phyloP scores from a whole-genome alignment of 53 echinoderm and acorn worm genomes.

The Stichopus horrens region DNA sequence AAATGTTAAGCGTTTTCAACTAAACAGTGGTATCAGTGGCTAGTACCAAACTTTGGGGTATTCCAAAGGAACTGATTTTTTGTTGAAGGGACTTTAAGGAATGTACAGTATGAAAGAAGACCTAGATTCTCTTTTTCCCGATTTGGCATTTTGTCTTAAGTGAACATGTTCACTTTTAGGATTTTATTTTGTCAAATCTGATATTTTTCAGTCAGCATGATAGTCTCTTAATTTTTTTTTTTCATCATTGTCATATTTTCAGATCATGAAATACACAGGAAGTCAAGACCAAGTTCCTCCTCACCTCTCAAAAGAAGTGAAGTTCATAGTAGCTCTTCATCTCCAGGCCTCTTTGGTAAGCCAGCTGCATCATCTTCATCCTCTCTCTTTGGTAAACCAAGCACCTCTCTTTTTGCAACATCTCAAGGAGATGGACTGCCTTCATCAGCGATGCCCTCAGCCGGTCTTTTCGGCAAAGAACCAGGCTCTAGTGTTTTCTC shows the following conservation, averaged over 20 bases:
- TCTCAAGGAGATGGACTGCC: neutral
- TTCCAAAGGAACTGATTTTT: too few species aligned
- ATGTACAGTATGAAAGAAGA: too few species aligned
- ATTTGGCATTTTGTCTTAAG: too few species aligned
- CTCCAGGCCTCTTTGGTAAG: conserved; percentile 16
- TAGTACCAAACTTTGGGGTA: too few species aligned
- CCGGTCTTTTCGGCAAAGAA: neutral
- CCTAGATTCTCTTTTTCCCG: too few species aligned
- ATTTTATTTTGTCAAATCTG: too few species aligned
- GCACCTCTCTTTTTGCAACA: neutral
- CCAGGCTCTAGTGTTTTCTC: neutral
- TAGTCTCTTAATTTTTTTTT: too few species aligned
- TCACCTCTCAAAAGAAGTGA: conserved; percentile 6
- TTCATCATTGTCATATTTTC: neutral
- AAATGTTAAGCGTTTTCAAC: too few species aligned
- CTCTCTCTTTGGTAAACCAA: conserved; percentile 25
- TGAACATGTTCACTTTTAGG: too few species aligned
- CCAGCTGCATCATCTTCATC: neutral
- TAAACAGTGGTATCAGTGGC: too few species aligned
- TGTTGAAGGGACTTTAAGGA: too few species aligned
- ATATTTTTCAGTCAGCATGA: too few species aligned
- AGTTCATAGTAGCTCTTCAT: conserved; percentile 17
- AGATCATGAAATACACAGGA: neutral
- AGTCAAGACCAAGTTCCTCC: neutral
- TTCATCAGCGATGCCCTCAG: neutral